phyloP scores from a whole-genome alignment of 2,888 invertebrate genomes.

The Salticus scenicus region DNA sequence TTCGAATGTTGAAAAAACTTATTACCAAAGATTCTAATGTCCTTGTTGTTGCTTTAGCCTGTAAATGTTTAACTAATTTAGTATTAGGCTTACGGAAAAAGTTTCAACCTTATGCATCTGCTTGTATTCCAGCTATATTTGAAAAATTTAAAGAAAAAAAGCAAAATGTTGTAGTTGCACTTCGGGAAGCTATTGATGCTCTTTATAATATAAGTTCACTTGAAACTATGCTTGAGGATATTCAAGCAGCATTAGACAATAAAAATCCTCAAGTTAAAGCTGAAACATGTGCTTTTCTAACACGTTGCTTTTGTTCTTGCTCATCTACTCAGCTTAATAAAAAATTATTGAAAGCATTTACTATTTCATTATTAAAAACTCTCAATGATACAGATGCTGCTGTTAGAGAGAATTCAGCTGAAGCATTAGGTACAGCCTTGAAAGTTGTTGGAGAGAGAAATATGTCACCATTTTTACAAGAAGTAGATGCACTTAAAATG shows the following conservation, averaged over 20 bases:
- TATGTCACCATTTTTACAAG: constrained; percentile 88
- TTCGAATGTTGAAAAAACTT: constrained; percentile 90
- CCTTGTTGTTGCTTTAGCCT: constrained; percentile 90
- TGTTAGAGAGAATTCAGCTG: constrained; percentile 93
- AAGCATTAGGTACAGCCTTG: constrained; percentile 94
- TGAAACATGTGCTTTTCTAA: constrained; percentile 89
- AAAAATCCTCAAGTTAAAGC: constrained; percentile 94
- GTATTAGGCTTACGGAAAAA: constrained; percentile 91
- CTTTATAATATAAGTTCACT: constrained; percentile 80
- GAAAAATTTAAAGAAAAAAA: constrained; percentile 99
- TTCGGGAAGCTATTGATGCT: constrained; percentile 87
- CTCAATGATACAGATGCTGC: constrained; percentile 83
- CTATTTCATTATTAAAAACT: constrained; percentile 84
- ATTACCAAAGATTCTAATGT: constrained; percentile 97
- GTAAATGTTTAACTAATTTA: constrained; percentile 86
- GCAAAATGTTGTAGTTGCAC: constrained; percentile 87
- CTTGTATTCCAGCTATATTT: constrained; percentile 83
- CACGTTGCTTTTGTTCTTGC: constrained; percentile 87
- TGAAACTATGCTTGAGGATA: constrained; percentile 81
- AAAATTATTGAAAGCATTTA: constrained; percentile 89
- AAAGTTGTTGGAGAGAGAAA: constrained; percentile 95
- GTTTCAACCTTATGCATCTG: constrained; percentile 88
- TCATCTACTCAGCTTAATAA: constrained; percentile 89
- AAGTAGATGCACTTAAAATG: constrained; percentile 93
- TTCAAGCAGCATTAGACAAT: constrained; percentile 88